Evolutionary conservation across 2,888 invertebrate genomes (phyloP), one percentile per base, ranked within the genome.

Genomic region (Apamea crenata): DNA sequence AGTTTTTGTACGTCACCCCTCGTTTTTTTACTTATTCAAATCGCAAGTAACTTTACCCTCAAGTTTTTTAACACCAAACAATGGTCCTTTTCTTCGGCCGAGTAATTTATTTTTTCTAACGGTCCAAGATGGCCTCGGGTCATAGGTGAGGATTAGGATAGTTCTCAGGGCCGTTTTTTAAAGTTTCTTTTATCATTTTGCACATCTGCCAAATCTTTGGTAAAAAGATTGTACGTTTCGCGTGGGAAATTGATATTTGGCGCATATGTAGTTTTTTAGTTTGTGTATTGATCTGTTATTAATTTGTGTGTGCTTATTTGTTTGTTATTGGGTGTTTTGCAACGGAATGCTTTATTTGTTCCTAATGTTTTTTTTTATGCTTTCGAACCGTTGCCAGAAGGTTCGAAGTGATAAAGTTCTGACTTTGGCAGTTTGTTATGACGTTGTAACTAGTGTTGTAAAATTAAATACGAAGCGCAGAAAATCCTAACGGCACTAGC

Each of bases 51-150:
- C 93, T 91, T 91, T 94, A 94, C 94, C 95, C 95, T 93, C 89
- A 91, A 93, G 94, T 94, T 96, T 96, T 95, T 96, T 94, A 88
- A 63, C 75, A 91, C 86, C 95, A 95, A 96, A 96, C 96, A 96
- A 96, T 94, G 80, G 92, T 91, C 88, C 93, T 93, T 95, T 96
- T 95, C 95, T 95, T 95, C 89, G 91, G 89, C 80, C 88, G 86
- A 91, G 92, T 93, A 93, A 91, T 95, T 95, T 95, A 94, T 95
- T 95, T 95, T 95, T 89, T 95, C 94, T 93, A 95, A 95, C 94
- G 94, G 96, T 95, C 95, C 94, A 94, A 86, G 91, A 93, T 96
- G 91, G 95, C 96, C 97, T 82, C 88, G 96, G 97, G 97, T 97
- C 97, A 97, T 95, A 96, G 96, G 95, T 96, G 94, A 96, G 93